phyloP scores from a whole-genome alignment of 2,797 vertebrate genomes.

The Channallabes apus region DNA sequence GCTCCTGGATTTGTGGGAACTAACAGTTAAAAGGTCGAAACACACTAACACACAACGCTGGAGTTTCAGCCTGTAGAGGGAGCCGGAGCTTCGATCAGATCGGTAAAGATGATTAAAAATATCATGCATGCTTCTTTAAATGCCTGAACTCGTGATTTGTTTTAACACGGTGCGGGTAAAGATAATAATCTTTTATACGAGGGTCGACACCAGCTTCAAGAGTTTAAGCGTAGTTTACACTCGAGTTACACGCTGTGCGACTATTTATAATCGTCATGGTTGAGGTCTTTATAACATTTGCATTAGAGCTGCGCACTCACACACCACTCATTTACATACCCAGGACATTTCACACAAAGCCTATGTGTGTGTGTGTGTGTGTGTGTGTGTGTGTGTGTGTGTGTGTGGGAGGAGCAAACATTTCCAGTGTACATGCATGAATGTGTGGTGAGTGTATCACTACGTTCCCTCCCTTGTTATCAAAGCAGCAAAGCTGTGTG shows the following conservation, averaged over 20 bases:
- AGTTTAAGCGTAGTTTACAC: constrained; percentile 46
- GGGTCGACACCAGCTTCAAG: constrained; percentile 48
- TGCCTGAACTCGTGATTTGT: neutral
- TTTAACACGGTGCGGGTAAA: neutral
- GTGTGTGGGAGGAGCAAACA: constrained; percentile 18
- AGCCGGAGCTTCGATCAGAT: neutral
- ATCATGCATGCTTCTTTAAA: neutral
- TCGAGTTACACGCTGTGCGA: constrained; percentile 47
- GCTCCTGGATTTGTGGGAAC: too few relatives aligned
- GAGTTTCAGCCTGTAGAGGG: constrained; percentile 13
- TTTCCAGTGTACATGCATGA: constrained; percentile 13
- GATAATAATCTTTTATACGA: neutral
- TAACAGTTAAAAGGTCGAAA: neutral
- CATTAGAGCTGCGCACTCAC: constrained; percentile 50
- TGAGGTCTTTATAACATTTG: constrained; percentile 60
- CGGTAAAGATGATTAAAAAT: neutral
- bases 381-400: constrained; percentile 33
- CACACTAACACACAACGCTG: neutral
- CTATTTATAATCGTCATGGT: constrained; percentile 63
- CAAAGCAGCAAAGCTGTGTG: constrained; percentile 14
- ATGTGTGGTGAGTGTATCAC: constrained; percentile 33
- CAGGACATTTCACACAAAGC: constrained; percentile 38
- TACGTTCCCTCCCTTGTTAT: constrained; percentile 27
- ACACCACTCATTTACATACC: constrained; percentile 53
- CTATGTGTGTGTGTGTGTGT: constrained; percentile 46